phyloP scores from a whole-genome alignment of 1,140 invertebrate species.

The Eriosoma lanigerum region DNA sequence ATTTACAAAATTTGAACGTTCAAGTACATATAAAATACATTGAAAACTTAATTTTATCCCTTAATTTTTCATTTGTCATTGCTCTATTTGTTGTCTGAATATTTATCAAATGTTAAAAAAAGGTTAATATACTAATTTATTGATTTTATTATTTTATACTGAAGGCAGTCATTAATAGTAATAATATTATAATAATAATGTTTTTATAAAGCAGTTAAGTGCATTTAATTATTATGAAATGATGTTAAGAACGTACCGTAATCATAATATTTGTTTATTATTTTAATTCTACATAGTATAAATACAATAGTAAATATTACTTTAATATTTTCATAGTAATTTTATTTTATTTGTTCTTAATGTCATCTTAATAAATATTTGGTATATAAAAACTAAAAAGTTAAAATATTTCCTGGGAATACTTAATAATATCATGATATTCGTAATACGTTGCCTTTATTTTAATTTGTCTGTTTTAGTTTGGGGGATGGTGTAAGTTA shows the following conservation, averaged over 20 bases:
- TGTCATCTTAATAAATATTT: conserved; percentile 14
- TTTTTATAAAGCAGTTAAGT: conserved; percentile 31
- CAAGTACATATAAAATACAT: no score
- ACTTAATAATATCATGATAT: conserved; percentile 20
- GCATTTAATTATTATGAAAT: conserved; percentile 29
- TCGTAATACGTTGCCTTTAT: conserved; percentile 44
- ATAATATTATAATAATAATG: conserved; percentile 29
- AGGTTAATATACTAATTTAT: not conserved
- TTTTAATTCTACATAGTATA: not conserved
- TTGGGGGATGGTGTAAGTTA: conserved; percentile 84
- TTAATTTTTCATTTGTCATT: no score
- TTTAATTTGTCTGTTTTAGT: conserved; percentile 65
- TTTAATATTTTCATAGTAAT: not conserved
- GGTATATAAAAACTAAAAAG: not conserved
- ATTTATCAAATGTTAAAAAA: not conserved
- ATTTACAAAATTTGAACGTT: no score
- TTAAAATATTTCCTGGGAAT: conserved; percentile 17
- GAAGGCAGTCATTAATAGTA: not conserved
- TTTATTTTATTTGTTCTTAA: not conserved
- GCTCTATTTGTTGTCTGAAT: not conserved
- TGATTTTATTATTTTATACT: not conserved
- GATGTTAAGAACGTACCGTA: conserved; percentile 3
- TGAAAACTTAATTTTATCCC: no score
- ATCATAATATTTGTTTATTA: not conserved
- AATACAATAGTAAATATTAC: no score